phyloP scores from a whole-genome alignment of 2,888 invertebrate species.

The Plebejus anna region DNA sequence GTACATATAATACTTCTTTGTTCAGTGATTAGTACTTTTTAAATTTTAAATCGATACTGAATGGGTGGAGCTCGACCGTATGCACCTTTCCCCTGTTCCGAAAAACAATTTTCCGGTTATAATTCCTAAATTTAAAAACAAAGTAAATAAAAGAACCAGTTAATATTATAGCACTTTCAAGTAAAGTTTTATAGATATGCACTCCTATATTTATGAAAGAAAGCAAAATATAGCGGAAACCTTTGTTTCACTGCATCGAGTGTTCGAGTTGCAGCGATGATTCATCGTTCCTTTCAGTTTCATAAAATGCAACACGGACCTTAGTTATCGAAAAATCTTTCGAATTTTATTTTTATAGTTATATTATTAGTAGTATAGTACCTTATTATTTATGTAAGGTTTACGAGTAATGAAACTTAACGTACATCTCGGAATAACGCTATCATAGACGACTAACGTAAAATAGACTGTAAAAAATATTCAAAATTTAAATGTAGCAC shows the following conservation, averaged over 20 bases:
- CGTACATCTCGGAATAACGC: background rate
- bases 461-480: background rate
- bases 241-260: slow-evolving; percentile 52
- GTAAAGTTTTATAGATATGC: background rate
- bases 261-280: slow-evolving; percentile 64
- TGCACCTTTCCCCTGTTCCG: background rate
- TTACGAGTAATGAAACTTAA: background rate
- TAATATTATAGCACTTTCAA: background rate
- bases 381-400: background rate
- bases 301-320: slow-evolving; percentile 53
- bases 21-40: background rate
- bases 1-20: background rate
- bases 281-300: slow-evolving; percentile 58
- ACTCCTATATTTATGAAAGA: background rate
- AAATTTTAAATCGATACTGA: slow-evolving; percentile 12
- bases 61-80: slow-evolving; percentile 23
- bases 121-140: background rate
- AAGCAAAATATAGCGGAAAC: slow-evolving; percentile 36
- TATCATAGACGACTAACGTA: background rate
- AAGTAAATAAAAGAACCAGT: background rate
- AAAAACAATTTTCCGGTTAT: background rate
- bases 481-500: background rate
- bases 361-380: too few species aligned
- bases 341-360: background rate
- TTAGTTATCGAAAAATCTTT: background rate